Conservation (phyloP, 2,113 vertebrate genomes). For the Odontophorus gujanensis region DNA sequence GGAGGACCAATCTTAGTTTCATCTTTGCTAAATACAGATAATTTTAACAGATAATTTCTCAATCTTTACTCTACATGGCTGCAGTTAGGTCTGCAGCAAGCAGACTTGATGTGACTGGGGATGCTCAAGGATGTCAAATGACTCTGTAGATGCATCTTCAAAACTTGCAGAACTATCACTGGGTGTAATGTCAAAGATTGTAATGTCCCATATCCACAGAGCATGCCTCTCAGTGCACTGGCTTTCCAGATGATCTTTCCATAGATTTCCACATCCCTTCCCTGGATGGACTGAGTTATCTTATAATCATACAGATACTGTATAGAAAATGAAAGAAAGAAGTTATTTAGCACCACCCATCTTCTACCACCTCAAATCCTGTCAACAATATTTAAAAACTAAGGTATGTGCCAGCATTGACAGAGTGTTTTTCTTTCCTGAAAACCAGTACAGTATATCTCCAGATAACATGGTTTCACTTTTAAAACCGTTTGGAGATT, state of each 20-base stretch:
- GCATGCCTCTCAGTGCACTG: background rate
- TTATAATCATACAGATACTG: background rate
- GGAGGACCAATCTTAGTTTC: background rate
- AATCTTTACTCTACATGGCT: background rate
- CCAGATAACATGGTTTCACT: background rate
- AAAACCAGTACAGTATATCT: background rate
- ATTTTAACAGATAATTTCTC: background rate
- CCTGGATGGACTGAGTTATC: background rate
- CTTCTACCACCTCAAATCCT: background rate
- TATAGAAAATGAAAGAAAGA: background rate
- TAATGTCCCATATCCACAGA: background rate
- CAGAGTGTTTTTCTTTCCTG: background rate
- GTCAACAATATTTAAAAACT: background rate
- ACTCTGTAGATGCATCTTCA: background rate
- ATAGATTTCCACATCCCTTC: background rate
- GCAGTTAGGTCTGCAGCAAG: background rate
- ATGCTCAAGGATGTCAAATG: background rate
- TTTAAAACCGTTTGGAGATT: background rate
- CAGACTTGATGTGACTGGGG: background rate
- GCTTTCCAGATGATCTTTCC: background rate
- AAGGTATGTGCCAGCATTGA: background rate
- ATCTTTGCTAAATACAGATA: background rate
- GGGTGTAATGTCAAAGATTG: background rate
- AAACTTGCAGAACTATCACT: background rate
- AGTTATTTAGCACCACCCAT: background rate